These are phyloP conservation scores for Drosophila funebris DNA, from an alignment of 1,140 invertebrate species.

Conservation along the genomic window DNA sequence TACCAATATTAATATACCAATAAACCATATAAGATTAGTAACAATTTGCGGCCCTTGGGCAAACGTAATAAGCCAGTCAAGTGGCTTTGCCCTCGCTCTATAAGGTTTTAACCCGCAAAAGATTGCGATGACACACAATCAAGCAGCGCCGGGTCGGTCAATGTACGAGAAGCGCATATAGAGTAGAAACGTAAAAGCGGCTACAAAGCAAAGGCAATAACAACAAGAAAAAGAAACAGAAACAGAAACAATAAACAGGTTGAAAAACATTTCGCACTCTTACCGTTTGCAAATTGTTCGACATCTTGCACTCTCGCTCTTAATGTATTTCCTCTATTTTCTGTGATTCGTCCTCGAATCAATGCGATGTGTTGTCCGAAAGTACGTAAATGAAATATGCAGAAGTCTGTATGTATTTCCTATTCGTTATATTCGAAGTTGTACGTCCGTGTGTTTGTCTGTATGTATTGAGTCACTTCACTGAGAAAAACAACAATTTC, in stretches of 20 bases:
- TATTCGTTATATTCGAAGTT: conserved; percentile 1
- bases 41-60: neutral
- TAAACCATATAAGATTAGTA: no score
- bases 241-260: neutral
- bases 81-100: no score
- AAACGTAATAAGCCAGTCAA: neutral
- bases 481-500: conserved; percentile 24
- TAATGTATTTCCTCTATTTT: neutral
- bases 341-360: neutral
- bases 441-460: no score
- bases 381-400: neutral
- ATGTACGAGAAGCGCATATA: conserved; percentile 12
- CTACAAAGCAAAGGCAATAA: neutral
- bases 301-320: conserved; percentile 44
- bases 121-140: conserved; percentile 11
- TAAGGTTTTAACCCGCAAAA: neutral
- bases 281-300: conserved; percentile 68
- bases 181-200: no score
- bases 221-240: neutral
- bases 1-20: no score
- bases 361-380: conserved; percentile 8
- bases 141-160: conserved; percentile 10
- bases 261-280: conserved; percentile 6
- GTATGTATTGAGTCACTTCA: neutral
- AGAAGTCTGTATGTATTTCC: neutral